A percentile compares a stretch with the other conserved stretches of the same genome.
These are phyloP conservation scores for Papilio polytes DNA, from an alignment of 1,140 invertebrate species.

Conservation along the genomic window DNA sequence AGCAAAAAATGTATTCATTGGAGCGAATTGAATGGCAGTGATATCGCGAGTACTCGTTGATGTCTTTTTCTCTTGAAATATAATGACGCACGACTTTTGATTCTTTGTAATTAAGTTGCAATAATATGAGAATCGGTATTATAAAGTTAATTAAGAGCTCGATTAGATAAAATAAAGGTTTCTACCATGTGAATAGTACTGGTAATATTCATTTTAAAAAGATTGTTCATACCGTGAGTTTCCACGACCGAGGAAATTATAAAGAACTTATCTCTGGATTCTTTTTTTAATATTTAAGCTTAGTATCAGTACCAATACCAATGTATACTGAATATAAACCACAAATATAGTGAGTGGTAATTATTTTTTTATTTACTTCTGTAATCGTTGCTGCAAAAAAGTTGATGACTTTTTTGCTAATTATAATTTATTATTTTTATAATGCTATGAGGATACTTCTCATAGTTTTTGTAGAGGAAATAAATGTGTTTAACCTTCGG, in stretches of 20 bases:
- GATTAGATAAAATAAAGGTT: background rate
- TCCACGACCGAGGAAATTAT: too few species aligned
- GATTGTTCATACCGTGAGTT: background rate
- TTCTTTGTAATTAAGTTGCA: conserved; percentile 3
- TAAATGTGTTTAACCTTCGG: background rate
- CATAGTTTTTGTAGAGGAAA: conserved; percentile 6
- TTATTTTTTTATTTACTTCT: background rate
- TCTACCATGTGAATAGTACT: too few species aligned
- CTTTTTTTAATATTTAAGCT: background rate
- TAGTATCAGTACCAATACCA: background rate
- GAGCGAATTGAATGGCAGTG: background rate
- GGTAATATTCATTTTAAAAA: background rate
- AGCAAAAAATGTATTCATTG: conserved; percentile 3
- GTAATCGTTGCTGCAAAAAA: background rate
- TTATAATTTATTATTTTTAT: background rate
- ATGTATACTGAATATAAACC: background rate
- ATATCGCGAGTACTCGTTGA: conserved; percentile 24
- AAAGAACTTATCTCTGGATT: too few species aligned
- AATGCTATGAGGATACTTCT: conserved; percentile 5
- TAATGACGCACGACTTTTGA: background rate
- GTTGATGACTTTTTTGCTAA: background rate
- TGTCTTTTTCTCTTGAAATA: conserved; percentile 35
- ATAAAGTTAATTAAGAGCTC: background rate
- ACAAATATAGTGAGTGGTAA: background rate
- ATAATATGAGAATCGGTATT: background rate